Conservation (phyloP, 2,888 invertebrate species). For the Agrochola litura region DNA sequence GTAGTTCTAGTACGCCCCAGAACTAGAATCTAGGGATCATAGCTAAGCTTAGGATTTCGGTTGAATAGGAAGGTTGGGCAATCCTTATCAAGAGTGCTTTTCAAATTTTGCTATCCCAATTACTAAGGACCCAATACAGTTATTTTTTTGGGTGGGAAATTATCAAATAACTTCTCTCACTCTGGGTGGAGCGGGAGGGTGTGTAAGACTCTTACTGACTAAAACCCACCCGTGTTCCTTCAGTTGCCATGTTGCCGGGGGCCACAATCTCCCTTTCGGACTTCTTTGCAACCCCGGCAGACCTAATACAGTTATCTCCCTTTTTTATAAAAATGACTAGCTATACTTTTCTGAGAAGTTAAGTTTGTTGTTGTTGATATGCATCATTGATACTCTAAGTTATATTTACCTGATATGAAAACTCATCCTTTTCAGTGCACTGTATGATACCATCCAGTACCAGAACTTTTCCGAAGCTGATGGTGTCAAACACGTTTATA, state of each 20-base stretch:
- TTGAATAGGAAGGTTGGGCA: not conserved
- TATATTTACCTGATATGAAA: constrained; percentile 94
- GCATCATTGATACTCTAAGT: not conserved
- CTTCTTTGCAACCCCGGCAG: no score
- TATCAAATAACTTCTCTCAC: no score
- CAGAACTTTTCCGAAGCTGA: constrained; percentile 95
- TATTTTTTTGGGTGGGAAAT: no score
- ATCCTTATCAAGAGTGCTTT: no score
- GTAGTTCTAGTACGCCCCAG: not conserved
- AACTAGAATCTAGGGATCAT: not conserved
- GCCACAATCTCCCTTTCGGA: no score
- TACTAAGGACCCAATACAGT: not conserved
- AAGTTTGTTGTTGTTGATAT: not conserved
- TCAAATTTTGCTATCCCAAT: not conserved
- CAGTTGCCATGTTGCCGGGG: no score
- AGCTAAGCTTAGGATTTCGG: not conserved
- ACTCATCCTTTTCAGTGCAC: constrained; percentile 98
- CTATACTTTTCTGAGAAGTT: not conserved
- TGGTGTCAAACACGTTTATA: constrained; percentile 95
- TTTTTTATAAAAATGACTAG: not conserved
- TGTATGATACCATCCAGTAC: constrained; percentile 99
- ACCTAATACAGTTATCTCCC: not conserved
- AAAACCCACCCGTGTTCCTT: no score
- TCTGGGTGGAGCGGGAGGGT: no score
- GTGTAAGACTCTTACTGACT: no score